A percentile compares a stretch with the other conserved stretches of the same genome.
phyloP scores from a whole-genome alignment of 2,888 invertebrate genomes.

The Tetheella fluctuosa region DNA sequence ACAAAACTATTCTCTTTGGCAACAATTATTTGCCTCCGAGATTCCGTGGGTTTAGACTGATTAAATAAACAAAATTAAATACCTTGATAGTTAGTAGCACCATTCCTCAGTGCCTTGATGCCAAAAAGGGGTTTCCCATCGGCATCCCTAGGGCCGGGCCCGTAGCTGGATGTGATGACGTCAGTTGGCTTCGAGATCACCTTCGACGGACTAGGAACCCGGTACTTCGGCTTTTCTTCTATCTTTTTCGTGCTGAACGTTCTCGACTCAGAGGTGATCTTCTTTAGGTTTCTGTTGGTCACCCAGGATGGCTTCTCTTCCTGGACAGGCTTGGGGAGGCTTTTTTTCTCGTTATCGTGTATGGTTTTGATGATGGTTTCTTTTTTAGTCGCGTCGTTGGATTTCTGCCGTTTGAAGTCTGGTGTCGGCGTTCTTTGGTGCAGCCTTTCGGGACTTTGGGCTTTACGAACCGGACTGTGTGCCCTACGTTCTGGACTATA shows the following conservation, averaged over 20 bases:
- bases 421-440: constrained; percentile 65
- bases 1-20: too few relatives aligned
- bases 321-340: constrained; percentile 58
- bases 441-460: constrained; percentile 30
- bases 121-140: constrained; percentile 92
- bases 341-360: constrained; percentile 61
- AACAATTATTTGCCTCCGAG: too few relatives aligned
- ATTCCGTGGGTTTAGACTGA: too few relatives aligned
- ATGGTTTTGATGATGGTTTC: constrained; percentile 66
- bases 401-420: constrained; percentile 54
- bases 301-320: constrained; percentile 87
- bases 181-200: constrained; percentile 81
- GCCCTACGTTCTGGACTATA: constrained; percentile 34
- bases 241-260: constrained; percentile 68
- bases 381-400: constrained; percentile 54
- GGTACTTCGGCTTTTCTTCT: constrained; percentile 73
- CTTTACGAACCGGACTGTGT: constrained; percentile 38
- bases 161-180: constrained; percentile 91
- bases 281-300: constrained; percentile 84
- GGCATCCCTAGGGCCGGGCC: constrained; percentile 92
- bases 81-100: constrained; percentile 87
- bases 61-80: constrained; percentile 24
- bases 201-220: constrained; percentile 70
- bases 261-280: constrained; percentile 71
- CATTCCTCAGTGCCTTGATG: constrained; percentile 87